Base-by-base conservation (phyloP, 2,113 vertebrate species). In the Chionis minor region DNA sequence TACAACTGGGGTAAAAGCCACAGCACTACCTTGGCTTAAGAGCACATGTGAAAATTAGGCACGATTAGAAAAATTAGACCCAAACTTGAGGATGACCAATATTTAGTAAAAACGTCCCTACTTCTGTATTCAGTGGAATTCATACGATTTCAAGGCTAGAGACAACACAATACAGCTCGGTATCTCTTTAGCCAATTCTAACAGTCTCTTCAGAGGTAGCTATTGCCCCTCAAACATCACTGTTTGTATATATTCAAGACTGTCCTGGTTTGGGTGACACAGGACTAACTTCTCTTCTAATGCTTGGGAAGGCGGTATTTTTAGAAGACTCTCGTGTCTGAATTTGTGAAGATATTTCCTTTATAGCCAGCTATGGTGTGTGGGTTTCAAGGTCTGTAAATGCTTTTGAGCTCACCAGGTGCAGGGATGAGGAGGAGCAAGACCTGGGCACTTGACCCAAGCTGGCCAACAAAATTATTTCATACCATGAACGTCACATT, bases 1-100 rank as follows among this genome's bases (percentile, higher is more conserved):
- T 67, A n/a, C n/a, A 47, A 6, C 28, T 73, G 23, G 10, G 22
- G 10, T 47, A 38, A 66, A 58, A 75, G 14, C 16, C 33, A 81
- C 22, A 12, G 35, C 32, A 13, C 21, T 9, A 24, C 24, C 32
- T 77, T 65, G 20, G 49, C 86, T 92, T 73, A 75, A 63, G 30
- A 78, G 7, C 44, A 62, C 0, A 0, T 32, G 18, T 6, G 17
- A 85, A 87, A 91, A 55, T 26, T 2, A 79, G 55, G 38, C 10
- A 61, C 5, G 5, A 61, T 47, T 51, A 72, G 38, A 35, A 88
- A 92, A 92, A 71, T 18, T 8, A 44, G 33, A 5, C 0, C 0
- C 23, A 79, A 72, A 12, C 26, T 69, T 44, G 56, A 78, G 52
- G 92, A 84, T 3, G 1, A 70, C 40, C 19, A 88, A 9, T 2